Evolutionary conservation across 2,888 invertebrate genomes (phyloP).

Genomic region (Ophion obscuratus): DNA sequence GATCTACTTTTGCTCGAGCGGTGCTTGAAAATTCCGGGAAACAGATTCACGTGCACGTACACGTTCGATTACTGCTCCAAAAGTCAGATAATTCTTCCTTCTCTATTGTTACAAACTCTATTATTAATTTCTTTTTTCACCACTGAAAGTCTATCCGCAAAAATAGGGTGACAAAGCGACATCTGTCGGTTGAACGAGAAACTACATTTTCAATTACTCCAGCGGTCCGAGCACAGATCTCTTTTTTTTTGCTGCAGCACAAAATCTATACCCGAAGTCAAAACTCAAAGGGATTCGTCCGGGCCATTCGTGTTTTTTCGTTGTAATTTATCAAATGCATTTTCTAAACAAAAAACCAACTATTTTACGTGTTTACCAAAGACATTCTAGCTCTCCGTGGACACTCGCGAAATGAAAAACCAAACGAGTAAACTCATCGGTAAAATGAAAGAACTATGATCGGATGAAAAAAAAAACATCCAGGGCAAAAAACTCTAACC

Average conservation of each 20-base stretch:
- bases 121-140: slow-evolving; percentile 2
- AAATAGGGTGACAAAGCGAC: background rate
- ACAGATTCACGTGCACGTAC: background rate
- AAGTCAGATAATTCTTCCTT: background rate
- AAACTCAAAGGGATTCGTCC: background rate
- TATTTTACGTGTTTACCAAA: background rate
- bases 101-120: background rate
- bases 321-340: background rate
- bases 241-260: background rate
- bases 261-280: background rate
- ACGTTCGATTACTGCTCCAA: background rate
- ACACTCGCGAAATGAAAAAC: background rate
- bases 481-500: background rate
- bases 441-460: background rate
- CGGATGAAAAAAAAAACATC: background rate
- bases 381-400: background rate
- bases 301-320: background rate
- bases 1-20: background rate
- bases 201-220: background rate
- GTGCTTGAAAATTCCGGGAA: background rate
- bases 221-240: no score
- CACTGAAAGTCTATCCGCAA: background rate
- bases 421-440: background rate
- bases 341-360: background rate
- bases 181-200: background rate